Percentiles rank a stretch among this genome's conserved stretches.
Evolutionary conservation across 1,140 invertebrate species (phyloP).

Genomic region (Drosophila pseudoobscura): DNA sequence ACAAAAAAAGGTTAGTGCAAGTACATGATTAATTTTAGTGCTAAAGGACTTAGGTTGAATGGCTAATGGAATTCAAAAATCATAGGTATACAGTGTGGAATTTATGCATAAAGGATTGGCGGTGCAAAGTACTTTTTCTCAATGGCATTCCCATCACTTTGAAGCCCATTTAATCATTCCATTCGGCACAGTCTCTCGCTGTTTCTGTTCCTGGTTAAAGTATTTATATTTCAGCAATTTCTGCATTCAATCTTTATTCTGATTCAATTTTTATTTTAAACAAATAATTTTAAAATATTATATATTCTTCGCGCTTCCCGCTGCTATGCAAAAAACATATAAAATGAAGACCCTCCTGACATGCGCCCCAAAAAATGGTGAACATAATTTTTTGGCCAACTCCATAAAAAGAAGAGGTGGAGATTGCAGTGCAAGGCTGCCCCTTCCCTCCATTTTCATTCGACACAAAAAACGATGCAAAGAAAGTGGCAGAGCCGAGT

Average conservation of each 20-base stretch:
- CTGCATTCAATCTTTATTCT: constrained; percentile 17
- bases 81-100: constrained; percentile 18
- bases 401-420: constrained; percentile 33
- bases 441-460: constrained; percentile 1
- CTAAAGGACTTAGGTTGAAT: constrained; percentile 35
- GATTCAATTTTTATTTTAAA: constrained; percentile 27
- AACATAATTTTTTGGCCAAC: constrained; percentile 69
- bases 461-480: constrained; percentile 33
- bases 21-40: constrained; percentile 46
- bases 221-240: not conserved
- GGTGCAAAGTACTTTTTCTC: too few species aligned
- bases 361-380: constrained; percentile 51
- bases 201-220: not conserved
- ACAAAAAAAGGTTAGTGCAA: constrained; percentile 12
- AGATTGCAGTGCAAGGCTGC: constrained; percentile 22
- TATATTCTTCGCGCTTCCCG: constrained; percentile 20
- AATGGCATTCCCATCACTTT: too few species aligned
- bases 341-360: constrained; percentile 29
- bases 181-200: too few species aligned
- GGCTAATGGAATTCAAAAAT: not conserved
- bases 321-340: constrained; percentile 10
- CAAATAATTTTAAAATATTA: constrained; percentile 59
- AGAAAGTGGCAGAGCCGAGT: constrained; percentile 50
- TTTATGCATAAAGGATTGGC: not conserved
- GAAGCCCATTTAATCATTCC: too few species aligned